Evolutionary conservation across 2,888 invertebrate species (phyloP), one percentile per base, ranked within the genome.

Genomic region (Siphlonurus alternatus): DNA sequence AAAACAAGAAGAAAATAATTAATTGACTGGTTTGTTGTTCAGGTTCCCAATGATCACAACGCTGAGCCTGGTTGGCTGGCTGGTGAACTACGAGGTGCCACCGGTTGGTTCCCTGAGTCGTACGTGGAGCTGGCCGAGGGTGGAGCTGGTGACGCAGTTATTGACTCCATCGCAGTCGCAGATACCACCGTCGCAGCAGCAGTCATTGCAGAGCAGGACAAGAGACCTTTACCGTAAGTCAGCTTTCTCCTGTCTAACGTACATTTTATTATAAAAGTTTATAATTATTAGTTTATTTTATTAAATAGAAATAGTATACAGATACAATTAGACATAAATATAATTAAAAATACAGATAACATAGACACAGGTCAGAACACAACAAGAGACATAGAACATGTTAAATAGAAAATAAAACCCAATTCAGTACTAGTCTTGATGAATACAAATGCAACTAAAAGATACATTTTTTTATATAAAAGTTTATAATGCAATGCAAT

Each of bases 11-110:
- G n/a, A n/a, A n/a, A n/a, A n/a, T n/a, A n/a, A n/a, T n/a, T n/a
- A n/a, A n/a, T n/a, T n/a, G n/a, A n/a, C n/a, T n/a, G n/a, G n/a
- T n/a, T n/a, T n/a, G n/a, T 68, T 60, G n/a, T 61, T n/a, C 70
- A 81, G 83, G 84, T 82, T 66, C 85, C 89, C 2, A 80, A 83
- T 2, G 82, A 89, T 64, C 91, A 92, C 71, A 88, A 87, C 69
- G 89, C 93, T 0, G 98, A 98, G 73, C 95, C 95, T 0, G 98
- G 97, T n/a, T 99, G 98, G 96, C 78, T 92, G 70, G 92, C 93
- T 69, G 98, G 98, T 0, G 89, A 90, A 71, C 86, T 93, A 25
- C 82, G 90, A 72, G 96, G 94, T 2, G 87, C 88, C 67, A 88
- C 89, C 0, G 97, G 97, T 1, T 96, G 95, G 94, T 97, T 97